phyloP scores from a whole-genome alignment of 2,797 vertebrate species.

The Acipenser ruthenus region DNA sequence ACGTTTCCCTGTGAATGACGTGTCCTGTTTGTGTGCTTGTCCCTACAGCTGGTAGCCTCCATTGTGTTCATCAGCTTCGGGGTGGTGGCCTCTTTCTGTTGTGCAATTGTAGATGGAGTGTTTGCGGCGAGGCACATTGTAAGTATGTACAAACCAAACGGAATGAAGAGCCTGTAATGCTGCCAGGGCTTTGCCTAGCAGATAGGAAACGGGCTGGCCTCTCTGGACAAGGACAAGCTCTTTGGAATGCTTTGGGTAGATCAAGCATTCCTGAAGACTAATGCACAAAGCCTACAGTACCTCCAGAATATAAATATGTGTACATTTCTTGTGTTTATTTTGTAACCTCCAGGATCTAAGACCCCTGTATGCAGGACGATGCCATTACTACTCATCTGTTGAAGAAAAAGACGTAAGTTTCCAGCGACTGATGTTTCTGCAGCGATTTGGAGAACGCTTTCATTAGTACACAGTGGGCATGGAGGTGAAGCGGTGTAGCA shows the following conservation, averaged over 20 bases:
- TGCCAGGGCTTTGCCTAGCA: background rate
- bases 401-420: conserved; percentile 53
- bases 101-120: conserved; percentile 93
- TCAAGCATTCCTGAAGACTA: no score
- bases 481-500: no score
- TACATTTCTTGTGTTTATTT: no score
- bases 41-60: conserved; percentile 85
- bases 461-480: no score
- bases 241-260: no score
- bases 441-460: no score
- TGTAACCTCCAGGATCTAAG: conserved; percentile 72
- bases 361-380: conserved; percentile 85
- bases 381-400: conserved; percentile 79
- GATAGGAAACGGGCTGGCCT: background rate
- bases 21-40: conserved; percentile 27
- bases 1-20: background rate
- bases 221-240: no score
- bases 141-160: conserved; percentile 51
- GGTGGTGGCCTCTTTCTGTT: conserved; percentile 95
- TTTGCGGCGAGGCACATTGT: conserved; percentile 96
- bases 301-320: no score
- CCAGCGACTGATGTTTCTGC: no score
- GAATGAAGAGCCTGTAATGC: background rate
- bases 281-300: no score
- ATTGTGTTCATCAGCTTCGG: conserved; percentile 98